phyloP scores from a whole-genome alignment of 2,888 invertebrate species.

The Terebella lapidaria region DNA sequence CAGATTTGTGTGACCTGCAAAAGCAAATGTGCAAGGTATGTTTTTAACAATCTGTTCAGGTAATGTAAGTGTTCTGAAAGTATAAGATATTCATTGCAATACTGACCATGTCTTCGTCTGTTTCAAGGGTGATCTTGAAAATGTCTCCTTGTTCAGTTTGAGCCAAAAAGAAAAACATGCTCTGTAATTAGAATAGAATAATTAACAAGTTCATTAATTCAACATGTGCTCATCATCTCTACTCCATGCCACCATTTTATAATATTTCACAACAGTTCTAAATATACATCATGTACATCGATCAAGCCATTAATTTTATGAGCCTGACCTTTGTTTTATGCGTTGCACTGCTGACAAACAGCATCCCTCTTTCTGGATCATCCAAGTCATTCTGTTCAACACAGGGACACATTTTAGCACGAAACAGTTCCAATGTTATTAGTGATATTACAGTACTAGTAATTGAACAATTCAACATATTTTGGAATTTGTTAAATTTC shows the following conservation, averaged over 20 bases:
- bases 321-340: conserved; percentile 85
- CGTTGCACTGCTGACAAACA: conserved; percentile 97
- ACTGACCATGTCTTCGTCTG: conserved; percentile 86
- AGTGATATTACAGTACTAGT: too few species aligned
- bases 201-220: too few species aligned
- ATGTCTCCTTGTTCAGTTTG: conserved; percentile 98
- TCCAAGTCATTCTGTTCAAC: conserved; percentile 92
- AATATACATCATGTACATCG: too few species aligned
- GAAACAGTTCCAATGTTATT: too few species aligned
- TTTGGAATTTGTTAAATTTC: too few species aligned
- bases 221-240: too few species aligned
- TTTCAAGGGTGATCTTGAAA: conserved; percentile 94
- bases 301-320: too few species aligned
- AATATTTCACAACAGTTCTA: too few species aligned
- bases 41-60: neutral
- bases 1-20: conserved; percentile 83
- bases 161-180: conserved; percentile 98
- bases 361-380: conserved; percentile 98
- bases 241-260: too few species aligned
- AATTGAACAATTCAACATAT: too few species aligned
- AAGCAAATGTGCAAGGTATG: neutral
- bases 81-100: too few species aligned
- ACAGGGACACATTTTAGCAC: too few species aligned
- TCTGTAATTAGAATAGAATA: conserved; percentile 51
- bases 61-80: neutral